phyloP scores from a whole-genome alignment of 2,888 invertebrate species.

The Lomographa bimaculata region DNA sequence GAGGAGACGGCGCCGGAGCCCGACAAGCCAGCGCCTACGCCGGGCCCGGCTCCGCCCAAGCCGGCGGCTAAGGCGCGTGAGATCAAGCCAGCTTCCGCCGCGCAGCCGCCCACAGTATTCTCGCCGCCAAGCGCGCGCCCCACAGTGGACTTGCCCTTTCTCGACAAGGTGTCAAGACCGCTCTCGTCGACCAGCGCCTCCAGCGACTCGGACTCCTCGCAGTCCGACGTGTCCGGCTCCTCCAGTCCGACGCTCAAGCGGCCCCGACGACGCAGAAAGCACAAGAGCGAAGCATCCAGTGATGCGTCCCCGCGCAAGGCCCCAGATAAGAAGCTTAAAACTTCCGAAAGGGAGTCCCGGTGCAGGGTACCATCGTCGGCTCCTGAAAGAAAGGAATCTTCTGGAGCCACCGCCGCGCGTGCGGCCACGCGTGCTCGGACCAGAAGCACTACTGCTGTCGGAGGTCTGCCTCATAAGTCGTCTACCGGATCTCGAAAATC shows the following conservation, averaged over 20 bases:
- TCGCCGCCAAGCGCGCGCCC: slow-evolving; percentile 76
- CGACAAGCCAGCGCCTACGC: slow-evolving; percentile 6
- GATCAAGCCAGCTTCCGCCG: slow-evolving; percentile 47
- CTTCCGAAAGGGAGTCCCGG: slow-evolving; percentile 91
- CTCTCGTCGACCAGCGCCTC: slow-evolving; percentile 85
- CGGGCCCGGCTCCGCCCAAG: slow-evolving; percentile 7
- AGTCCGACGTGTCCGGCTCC: slow-evolving; percentile 64
- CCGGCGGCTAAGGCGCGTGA: slow-evolving; percentile 51
- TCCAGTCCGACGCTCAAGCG: slow-evolving; percentile 70
- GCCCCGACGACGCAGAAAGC: slow-evolving; percentile 69
- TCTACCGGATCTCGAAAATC: slow-evolving; percentile 80
- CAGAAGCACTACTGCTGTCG: slow-evolving; percentile 87
- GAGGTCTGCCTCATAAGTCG: slow-evolving; percentile 86
- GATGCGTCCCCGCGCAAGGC: slow-evolving; percentile 83
- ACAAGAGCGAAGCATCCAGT: slow-evolving; percentile 57
- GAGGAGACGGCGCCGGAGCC: slow-evolving; percentile 61
- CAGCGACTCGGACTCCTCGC: slow-evolving; percentile 84
- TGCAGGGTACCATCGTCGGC: slow-evolving; percentile 87
- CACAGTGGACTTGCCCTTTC: slow-evolving; percentile 90
- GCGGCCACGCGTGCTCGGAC: slow-evolving; percentile 85
- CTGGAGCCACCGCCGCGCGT: slow-evolving; percentile 70
- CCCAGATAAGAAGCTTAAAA: slow-evolving; percentile 92
- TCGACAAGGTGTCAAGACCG: slow-evolving; percentile 90
- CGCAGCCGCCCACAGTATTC: slow-evolving; percentile 65
- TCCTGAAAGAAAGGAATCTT: slow-evolving; percentile 90